Evolutionary conservation across 2,113 vertebrate species (phyloP).

Genomic region (Columbina picui): DNA sequence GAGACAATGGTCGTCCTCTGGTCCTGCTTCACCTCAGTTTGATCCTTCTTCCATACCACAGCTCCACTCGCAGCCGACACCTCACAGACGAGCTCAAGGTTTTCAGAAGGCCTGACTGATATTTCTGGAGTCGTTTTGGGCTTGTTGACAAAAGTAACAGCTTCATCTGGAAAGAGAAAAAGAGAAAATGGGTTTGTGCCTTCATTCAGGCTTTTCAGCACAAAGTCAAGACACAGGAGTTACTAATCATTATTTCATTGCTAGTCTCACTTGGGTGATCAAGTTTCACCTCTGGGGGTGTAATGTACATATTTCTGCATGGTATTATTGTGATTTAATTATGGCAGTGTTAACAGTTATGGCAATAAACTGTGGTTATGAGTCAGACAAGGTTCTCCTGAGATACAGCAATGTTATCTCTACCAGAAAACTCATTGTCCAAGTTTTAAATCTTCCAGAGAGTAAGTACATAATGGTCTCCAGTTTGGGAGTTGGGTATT

Average conservation of each 20-base stretch:
- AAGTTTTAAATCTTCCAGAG: neutral
- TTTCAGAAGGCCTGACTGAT: constrained; percentile 73
- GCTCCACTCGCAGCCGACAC: constrained; percentile 69
- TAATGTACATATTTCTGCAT: neutral
- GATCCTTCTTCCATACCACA: constrained; percentile 84
- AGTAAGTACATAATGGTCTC: neutral
- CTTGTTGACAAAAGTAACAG: constrained; percentile 62
- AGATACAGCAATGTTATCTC: neutral
- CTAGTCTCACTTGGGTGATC: neutral
- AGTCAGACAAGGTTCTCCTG: neutral
- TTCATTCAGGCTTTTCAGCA: neutral
- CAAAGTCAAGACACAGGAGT: neutral
- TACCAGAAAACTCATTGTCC: neutral
- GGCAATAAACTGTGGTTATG: neutral
- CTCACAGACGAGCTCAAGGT: constrained; percentile 84
- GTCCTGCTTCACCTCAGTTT: constrained; percentile 50
- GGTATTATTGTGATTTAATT: neutral
- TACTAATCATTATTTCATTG: neutral
- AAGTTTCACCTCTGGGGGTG: neutral
- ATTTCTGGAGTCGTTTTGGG: constrained; percentile 52
- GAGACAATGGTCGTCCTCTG: constrained; percentile 22
- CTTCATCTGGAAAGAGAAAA: constrained; percentile 34
- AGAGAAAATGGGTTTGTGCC: neutral
- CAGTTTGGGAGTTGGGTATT: neutral
- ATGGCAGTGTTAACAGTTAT: neutral